Evolutionary conservation across 2,888 invertebrate species (phyloP).

Genomic region (Pachliopta kotzebuea): DNA sequence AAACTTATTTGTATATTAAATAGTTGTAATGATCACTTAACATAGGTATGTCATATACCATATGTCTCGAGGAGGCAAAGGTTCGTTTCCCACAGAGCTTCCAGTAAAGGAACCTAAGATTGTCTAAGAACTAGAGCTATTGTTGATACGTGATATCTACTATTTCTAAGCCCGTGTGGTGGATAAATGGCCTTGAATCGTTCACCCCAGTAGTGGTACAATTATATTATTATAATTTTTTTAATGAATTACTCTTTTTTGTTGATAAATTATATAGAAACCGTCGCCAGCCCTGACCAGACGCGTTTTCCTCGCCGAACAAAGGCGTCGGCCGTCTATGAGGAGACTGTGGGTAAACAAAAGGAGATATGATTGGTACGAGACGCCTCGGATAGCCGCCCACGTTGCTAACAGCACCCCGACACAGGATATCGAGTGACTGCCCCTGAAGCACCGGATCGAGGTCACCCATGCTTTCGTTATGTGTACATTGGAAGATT

Average conservation of each 20-base stretch:
- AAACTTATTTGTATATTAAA: too few species aligned
- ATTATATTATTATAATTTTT: too few species aligned
- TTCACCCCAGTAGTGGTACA: too few species aligned
- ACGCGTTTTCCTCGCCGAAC: constrained; percentile 36
- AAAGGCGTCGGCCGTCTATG: constrained; percentile 50
- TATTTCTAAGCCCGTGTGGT: too few species aligned
- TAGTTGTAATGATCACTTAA: too few species aligned
- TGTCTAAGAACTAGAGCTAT: too few species aligned
- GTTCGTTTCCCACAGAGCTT: too few species aligned
- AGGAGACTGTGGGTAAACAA: constrained; percentile 65
- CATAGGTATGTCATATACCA: too few species aligned
- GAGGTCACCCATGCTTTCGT: constrained; percentile 34
- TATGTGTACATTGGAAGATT: constrained; percentile 26
- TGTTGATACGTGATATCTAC: too few species aligned
- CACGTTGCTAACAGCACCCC: constrained; percentile 33
- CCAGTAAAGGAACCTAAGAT: too few species aligned
- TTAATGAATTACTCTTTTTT: neutral
- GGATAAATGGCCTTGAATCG: too few species aligned
- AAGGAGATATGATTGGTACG: constrained; percentile 65
- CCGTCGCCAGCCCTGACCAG: constrained; percentile 11
- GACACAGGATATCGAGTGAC: constrained; percentile 33
- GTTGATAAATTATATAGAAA: neutral
- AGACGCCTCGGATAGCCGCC: constrained; percentile 41
- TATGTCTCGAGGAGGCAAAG: too few species aligned
- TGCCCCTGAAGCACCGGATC: constrained; percentile 25